Base-by-base conservation (phyloP, 2,888 invertebrate genomes). In the Rhabditoides inermis region DNA sequence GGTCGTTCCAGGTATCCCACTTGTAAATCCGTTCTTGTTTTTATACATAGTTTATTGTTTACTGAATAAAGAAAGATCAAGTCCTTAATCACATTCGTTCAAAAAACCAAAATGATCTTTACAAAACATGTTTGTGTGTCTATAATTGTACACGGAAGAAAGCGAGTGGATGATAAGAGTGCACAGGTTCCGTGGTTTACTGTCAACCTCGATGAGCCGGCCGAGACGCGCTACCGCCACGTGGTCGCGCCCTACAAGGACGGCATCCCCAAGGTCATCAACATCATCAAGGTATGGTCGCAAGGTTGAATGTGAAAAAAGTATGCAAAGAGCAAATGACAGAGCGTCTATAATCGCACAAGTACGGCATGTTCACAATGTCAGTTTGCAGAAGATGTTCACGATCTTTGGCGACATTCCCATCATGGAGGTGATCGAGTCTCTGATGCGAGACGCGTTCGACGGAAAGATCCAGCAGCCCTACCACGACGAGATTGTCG, bases 121-220 rank as follows among this genome's bases (percentile, higher is more conserved):
- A n/a, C n/a, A n/a, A n/a, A 32, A 32, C 35, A 32, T 32, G 35
- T n/a, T 12, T 12, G 35, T n/a, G 35, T 12, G 35, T 32, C 35
- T 10, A 32, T 1, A 12, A 12, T 32, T n/a, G 12, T 32, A 10
- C 35, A 32, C 35, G 12, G n/a, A 12, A 32, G 35, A 32, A 1
- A 10, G 12, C 35, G 35, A 32, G 35, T 32, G 35, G 12, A 12
- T 32, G 35, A 1, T 32, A 10, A n/a, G 35, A 1, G n/a, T 12
- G 35, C 12, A 1, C 27, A 61, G 58, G 61, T 67, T 0, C 52
- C 59, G 1, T 69, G 68, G 66, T 62, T 70, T 45, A 58, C 59
- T 41, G 63, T 70, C 26, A 61, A 70, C 51, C 47, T 70, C 22
- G 69, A 68, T 39, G 52, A 57, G 7, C 68, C 69, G 5, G 61